phyloP scores from a whole-genome alignment of 1,140 invertebrate species.

The Chionoecetes opilio region DNA sequence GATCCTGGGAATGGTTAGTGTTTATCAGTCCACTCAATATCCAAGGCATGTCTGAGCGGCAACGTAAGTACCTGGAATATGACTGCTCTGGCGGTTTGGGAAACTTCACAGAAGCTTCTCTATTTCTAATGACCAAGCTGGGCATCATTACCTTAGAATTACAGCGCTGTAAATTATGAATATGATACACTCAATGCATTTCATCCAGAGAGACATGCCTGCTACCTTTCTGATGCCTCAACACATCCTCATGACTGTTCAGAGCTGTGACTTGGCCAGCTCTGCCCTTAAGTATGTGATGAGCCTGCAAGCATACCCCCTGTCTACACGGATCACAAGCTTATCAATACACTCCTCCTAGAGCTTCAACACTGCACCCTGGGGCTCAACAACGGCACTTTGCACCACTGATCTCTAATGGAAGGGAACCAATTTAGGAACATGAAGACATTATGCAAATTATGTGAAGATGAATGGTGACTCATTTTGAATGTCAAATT shows the following conservation, averaged over 20 bases:
- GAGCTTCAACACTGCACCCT: neutral
- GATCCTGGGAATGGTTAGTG: conserved; percentile 16
- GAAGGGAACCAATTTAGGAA: neutral
- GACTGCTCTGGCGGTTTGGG: neutral
- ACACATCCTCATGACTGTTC: neutral
- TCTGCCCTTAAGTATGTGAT: neutral
- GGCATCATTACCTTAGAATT: neutral
- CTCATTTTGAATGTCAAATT: neutral
- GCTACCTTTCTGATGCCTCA: no score
- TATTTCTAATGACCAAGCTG: neutral
- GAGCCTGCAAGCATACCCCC: neutral
- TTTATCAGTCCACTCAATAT: neutral
- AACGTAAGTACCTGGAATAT: conserved; percentile 14
- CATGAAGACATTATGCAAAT: neutral
- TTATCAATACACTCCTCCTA: neutral
- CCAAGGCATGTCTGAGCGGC: conserved; percentile 10
- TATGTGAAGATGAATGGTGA: neutral
- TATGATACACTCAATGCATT: conserved; percentile 21
- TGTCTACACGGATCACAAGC: neutral
- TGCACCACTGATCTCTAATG: neutral
- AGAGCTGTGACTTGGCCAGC: neutral
- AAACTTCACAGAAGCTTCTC: conserved; percentile 19
- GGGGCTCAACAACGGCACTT: neutral
- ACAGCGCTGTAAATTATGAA: neutral
- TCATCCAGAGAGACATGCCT: neutral